Conservation (phyloP, 2,113 vertebrate genomes). For the Odontophorus gujanensis region DNA sequence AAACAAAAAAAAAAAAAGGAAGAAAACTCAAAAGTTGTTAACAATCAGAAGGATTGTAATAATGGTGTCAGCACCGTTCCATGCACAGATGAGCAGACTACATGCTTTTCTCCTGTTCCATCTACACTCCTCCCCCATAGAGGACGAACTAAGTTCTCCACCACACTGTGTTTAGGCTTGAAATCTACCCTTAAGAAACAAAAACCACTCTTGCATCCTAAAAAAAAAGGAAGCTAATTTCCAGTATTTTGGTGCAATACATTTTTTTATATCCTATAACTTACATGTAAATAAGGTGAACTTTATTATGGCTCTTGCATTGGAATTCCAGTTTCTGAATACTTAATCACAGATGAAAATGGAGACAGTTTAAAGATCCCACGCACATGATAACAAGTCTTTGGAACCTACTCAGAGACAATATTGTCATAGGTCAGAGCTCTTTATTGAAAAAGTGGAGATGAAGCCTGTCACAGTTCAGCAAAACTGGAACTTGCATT, state of each 20-base stretch:
- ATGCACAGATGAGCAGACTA: not conserved
- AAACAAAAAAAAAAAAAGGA: not conserved
- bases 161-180: not conserved
- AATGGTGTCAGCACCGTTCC: not conserved
- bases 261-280: not conserved
- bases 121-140: not conserved
- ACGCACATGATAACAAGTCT: slow-evolving; percentile 29
- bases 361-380: slow-evolving; percentile 30
- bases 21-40: not conserved
- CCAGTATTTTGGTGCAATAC: too few species aligned
- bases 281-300: slow-evolving; percentile 60
- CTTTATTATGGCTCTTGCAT: slow-evolving; percentile 46
- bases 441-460: not conserved
- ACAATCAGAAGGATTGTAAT: not conserved
- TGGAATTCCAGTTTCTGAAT: slow-evolving; percentile 27
- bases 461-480: not conserved
- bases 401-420: not conserved
- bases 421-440: not conserved
- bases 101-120: not conserved
- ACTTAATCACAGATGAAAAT: slow-evolving; percentile 37
- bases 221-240: not conserved
- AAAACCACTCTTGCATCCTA: not conserved
- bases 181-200: not conserved
- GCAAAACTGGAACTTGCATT: not conserved
- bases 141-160: not conserved